Conservation (phyloP, 2,113 vertebrate species). For the Dendropsophus ebraccatus region DNA sequence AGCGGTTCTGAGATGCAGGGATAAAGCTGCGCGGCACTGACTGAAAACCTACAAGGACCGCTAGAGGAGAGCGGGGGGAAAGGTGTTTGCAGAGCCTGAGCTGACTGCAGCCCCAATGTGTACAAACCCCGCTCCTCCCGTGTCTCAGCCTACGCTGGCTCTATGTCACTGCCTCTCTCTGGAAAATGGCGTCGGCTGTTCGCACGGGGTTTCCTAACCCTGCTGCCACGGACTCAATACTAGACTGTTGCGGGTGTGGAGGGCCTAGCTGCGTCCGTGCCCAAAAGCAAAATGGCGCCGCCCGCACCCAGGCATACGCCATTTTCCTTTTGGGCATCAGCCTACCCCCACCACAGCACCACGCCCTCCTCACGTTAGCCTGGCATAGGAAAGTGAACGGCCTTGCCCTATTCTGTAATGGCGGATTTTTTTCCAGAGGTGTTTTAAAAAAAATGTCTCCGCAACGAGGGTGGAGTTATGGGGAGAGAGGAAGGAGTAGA, state of each 20-base stretch:
- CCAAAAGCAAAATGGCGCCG: conserved; percentile 40
- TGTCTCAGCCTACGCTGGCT: conserved; percentile 75
- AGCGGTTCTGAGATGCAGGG: too few relatives aligned
- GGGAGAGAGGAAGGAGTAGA: neutral
- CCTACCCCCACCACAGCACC: neutral
- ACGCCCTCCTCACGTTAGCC: neutral
- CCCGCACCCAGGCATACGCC: conserved; percentile 72
- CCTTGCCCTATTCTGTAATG: conserved; percentile 9
- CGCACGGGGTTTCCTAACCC: conserved; percentile 76
- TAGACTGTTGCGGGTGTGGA: conserved; percentile 35
- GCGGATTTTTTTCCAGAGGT: neutral
- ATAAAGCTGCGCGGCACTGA: neutral
- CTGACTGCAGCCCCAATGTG: conserved; percentile 57
- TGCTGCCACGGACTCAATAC: conserved; percentile 76
- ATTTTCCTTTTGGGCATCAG: conserved; percentile 77
- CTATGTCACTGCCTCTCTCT: conserved; percentile 80
- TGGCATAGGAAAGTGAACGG: neutral
- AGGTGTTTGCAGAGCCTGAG: conserved; percentile 29
- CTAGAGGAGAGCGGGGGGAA: neutral
- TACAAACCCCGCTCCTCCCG: conserved; percentile 71
- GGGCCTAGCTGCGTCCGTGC: neutral
- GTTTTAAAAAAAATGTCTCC: neutral
- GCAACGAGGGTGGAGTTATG: neutral
- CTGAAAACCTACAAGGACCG: neutral
- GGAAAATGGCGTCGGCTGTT: conserved; percentile 79